phyloP scores from a whole-genome alignment of 2,113 vertebrate species.

The Phocoena sinus region DNA sequence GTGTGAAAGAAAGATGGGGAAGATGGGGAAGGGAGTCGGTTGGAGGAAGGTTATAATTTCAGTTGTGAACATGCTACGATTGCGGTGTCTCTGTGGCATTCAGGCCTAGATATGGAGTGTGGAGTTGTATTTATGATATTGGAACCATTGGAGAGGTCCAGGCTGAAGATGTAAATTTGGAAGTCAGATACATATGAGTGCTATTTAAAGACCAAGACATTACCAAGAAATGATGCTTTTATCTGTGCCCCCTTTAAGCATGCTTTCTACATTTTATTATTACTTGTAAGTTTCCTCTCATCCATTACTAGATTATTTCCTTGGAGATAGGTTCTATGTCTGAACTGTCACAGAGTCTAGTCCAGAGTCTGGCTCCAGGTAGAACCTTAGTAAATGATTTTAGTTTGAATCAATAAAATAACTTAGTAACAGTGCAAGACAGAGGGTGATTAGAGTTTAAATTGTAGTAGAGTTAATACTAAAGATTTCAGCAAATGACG shows the following conservation, averaged over 20 bases:
- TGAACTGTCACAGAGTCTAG: background rate
- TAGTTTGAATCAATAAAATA: background rate
- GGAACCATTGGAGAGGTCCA: background rate
- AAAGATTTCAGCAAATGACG: background rate
- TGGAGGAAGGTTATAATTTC: background rate
- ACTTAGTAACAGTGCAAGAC: background rate
- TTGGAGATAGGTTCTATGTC: background rate
- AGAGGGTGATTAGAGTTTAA: background rate
- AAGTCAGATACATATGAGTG: background rate
- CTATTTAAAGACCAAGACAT: background rate
- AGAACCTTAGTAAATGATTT: background rate
- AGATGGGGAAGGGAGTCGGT: background rate
- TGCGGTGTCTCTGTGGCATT: background rate
- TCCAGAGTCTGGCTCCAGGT: background rate
- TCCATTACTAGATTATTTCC: background rate
- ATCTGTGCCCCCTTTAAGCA: background rate
- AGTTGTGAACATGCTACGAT: background rate
- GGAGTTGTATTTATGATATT: background rate
- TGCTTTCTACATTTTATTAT: background rate
- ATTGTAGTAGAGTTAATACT: background rate
- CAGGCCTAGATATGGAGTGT: background rate
- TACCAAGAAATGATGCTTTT: background rate
- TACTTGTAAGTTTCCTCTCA: background rate
- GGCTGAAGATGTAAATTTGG: background rate
- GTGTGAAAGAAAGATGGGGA: background rate